Evolutionary conservation across 37 sponge, comb jelly and placozoan species (phyloP), one percentile per base, ranked within the genome.

Genomic region (Aphrocallistes beatrix): DNA sequence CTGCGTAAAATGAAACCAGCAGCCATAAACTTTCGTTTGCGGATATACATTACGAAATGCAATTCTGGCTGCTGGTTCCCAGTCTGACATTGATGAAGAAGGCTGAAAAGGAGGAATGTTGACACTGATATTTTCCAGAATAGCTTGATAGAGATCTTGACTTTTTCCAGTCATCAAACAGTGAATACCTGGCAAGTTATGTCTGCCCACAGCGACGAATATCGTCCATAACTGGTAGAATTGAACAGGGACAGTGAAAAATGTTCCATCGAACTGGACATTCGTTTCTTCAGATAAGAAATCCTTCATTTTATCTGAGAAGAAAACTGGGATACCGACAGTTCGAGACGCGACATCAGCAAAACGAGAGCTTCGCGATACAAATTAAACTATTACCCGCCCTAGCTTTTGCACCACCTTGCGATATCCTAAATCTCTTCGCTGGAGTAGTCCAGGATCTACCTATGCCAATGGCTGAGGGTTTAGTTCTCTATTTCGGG

Each of bases 1-100:
- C 75, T 60, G 75, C 8, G 75, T 60, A 60, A 60, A 60, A 60
- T 60, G 75, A 60, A 60, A 60, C 75, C 75, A 60, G n/a, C 75
- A 60, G 6, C 75, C 75, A 13, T 25, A 32, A 19, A 60, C 28
- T 60, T 60, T 60, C n/a, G n/a, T 60, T 25, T 60, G 10, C 8
- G 75, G 75, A 60, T 25, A 60, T 3, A 32, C 32, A 25, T 60
- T 30, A 25, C n/a, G 10, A 19, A 60, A 30, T 3, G 75, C 75
- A 19, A 25, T 60, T 25, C 75, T 19, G n/a, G 75, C 28, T 25
- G 75, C 75, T 25, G 75, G 28, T 60, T 60, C 34, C 75, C 75
- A 60, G n/a, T 60, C 34, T 19, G 75, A 60, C 75, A 60, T 60
- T 19, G 75, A 60, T 60, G 75, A 25, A 19, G 75, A 25, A 30